Evolutionary conservation across 2,113 vertebrate species (phyloP).

Genomic region (Tragelaphus imberbis): DNA sequence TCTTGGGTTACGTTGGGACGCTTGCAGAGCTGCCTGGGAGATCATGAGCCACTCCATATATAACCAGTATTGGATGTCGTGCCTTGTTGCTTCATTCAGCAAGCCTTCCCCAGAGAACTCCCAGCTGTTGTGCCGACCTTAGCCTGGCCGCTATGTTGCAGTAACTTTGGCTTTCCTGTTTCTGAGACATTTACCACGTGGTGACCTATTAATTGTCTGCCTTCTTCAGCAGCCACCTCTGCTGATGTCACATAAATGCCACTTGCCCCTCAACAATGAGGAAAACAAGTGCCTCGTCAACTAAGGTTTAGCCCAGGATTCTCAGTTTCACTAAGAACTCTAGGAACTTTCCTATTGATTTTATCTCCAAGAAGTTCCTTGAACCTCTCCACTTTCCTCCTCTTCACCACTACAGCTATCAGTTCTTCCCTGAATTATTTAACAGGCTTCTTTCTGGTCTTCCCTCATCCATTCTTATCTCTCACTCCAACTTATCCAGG

Average conservation of each 20-base stretch:
- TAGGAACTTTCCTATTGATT: not conserved
- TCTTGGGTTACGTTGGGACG: not conserved
- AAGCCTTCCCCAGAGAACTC: constrained; percentile 53
- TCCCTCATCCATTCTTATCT: not conserved
- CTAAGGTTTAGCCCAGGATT: not conserved
- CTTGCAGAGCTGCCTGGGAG: constrained; percentile 26
- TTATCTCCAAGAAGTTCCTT: not conserved
- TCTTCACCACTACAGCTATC: not conserved
- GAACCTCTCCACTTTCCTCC: not conserved
- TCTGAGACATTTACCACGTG: constrained; percentile 20
- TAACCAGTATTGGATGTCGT: constrained; percentile 34
- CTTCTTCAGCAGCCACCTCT: constrained; percentile 45
- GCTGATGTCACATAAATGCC: constrained; percentile 46
- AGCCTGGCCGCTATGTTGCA: not conserved
- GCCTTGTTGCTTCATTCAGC: constrained; percentile 29
- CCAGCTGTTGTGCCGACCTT: constrained; percentile 51
- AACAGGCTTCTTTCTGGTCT: not conserved
- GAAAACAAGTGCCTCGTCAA: not conserved
- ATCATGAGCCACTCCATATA: constrained; percentile 44
- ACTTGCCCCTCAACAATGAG: not conserved
- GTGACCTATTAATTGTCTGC: not conserved
- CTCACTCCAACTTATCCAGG: not conserved
- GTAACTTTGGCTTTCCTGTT: constrained; percentile 31
- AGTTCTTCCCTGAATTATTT: not conserved
- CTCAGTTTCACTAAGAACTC: not conserved